A percentile compares a stretch with the other conserved stretches of the same genome.
Conservation (phyloP, 2,888 invertebrate genomes). For the Caenorhabditis doughertyi region DNA sequence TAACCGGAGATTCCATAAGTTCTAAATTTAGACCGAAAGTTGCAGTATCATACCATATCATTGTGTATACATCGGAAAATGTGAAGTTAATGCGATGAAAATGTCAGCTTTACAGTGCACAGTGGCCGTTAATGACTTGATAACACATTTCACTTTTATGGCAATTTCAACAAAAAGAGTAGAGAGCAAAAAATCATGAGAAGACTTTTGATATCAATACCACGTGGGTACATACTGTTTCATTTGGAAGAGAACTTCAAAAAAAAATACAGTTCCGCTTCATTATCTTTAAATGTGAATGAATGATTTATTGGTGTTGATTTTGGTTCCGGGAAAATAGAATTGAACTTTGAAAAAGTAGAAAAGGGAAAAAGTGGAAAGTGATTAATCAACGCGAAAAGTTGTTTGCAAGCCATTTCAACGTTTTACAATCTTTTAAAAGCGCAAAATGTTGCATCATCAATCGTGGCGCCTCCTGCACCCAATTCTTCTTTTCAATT, state of each 20-base stretch:
- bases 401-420: slow-evolving; percentile 19
- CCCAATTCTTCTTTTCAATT: background rate
- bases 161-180: slow-evolving; percentile 26
- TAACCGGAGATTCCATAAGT: background rate
- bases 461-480: slow-evolving; percentile 33
- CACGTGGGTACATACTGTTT: slow-evolving; percentile 25
- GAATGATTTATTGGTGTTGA: background rate
- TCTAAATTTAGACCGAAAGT: slow-evolving; percentile 32
- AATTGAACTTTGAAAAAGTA: no score
- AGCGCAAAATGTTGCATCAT: slow-evolving; percentile 45
- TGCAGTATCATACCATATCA: slow-evolving; percentile 33
- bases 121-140: slow-evolving; percentile 56
- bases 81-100: slow-evolving; percentile 56
- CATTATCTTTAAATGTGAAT: background rate
- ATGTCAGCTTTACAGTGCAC: slow-evolving; percentile 61
- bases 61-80: slow-evolving; percentile 9
- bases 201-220: slow-evolving; percentile 18
- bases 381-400: slow-evolving; percentile 8
- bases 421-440: slow-evolving; percentile 47
- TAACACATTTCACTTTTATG: slow-evolving; percentile 41
- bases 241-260: background rate
- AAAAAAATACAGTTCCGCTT: background rate
- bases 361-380: background rate
- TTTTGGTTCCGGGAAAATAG: background rate
- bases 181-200: slow-evolving; percentile 55